Conservation (phyloP, 2,888 invertebrate species). For the Tinea pellionella region DNA sequence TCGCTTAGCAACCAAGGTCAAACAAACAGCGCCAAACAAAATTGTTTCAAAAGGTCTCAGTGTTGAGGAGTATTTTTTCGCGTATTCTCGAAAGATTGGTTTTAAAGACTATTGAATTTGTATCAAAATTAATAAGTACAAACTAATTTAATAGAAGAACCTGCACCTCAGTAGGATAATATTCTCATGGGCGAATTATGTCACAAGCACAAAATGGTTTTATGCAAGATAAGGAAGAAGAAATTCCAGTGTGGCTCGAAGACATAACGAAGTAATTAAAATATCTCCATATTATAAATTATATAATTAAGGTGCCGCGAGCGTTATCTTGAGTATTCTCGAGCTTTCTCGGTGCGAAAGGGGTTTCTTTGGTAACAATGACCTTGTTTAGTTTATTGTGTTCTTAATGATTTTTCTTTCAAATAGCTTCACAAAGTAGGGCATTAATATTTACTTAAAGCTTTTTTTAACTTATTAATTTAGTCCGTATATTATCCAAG, state of each 20-base stretch:
- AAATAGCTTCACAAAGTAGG: neutral
- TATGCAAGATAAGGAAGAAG: conserved; percentile 35
- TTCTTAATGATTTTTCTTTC: neutral
- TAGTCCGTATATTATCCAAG: too few relatives aligned
- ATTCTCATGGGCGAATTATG: conserved; percentile 53
- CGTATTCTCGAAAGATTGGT: neutral
- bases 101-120: neutral
- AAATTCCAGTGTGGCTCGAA: conserved; percentile 52
- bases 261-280: conserved; percentile 53
- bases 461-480: neutral
- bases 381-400: neutral
- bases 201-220: conserved; percentile 45
- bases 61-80: conserved; percentile 22
- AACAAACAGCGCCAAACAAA: conserved; percentile 60
- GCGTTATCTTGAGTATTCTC: too few relatives aligned
- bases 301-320: neutral
- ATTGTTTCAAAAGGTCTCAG: conserved; percentile 60
- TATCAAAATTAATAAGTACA: neutral
- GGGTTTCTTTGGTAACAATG: neutral
- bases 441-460: neutral
- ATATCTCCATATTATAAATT: neutral
- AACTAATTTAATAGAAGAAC: neutral
- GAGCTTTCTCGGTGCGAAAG: neutral
- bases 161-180: neutral
- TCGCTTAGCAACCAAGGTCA: conserved; percentile 58